Evolutionary conservation across 1,140 invertebrate species (phyloP), one percentile per base, ranked within the genome.

Genomic region (Ladona fulva): DNA sequence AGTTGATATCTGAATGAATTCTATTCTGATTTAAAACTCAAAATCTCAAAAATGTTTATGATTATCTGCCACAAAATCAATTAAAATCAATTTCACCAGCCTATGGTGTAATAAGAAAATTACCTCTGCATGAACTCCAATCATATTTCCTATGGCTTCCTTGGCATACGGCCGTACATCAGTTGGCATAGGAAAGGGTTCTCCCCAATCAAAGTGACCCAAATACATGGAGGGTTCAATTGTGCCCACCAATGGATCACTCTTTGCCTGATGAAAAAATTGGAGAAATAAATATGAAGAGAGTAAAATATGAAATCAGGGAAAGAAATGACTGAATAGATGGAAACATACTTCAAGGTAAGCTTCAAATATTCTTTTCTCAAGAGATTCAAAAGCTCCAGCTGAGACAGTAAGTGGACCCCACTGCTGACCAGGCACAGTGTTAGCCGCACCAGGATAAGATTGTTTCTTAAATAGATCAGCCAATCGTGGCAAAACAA

Each of bases 201-300:
- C 37, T 24, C 24, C 74, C 92, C 95, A 96, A 81, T 94, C 92
- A 83, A 97, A 94, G 73, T 91, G 87, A 0, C 95, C 95, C 80
- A 94, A 86, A 85, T 97, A 97, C 96, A 99, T 98, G 73, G 93
- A 95, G 1, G 94, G 94, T 86, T 98, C 96, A 79, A 99, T 96
- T 19, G 93, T 95, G 24, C 96, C 96, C 25, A 97, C 93, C 0
- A 97, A 86, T 5, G 95, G 95, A 86, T 98, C 96, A 75, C 94
- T 93, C 84, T 97, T 97, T 80, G 94, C 91, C 84, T 98, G 96
- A 74, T 97, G 88, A 84, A 97, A 98, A 0, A 91, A 91, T 77
- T 80, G 74, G n/a, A 42, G 25, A 37, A 8, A 37, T 37, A 37
- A 5, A 37, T 37, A 37, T 37, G 8, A 37, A 8, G 29, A 37